Evolutionary conservation across 2,797 vertebrate species (phyloP).

Genomic region (Syngnathus acus): DNA sequence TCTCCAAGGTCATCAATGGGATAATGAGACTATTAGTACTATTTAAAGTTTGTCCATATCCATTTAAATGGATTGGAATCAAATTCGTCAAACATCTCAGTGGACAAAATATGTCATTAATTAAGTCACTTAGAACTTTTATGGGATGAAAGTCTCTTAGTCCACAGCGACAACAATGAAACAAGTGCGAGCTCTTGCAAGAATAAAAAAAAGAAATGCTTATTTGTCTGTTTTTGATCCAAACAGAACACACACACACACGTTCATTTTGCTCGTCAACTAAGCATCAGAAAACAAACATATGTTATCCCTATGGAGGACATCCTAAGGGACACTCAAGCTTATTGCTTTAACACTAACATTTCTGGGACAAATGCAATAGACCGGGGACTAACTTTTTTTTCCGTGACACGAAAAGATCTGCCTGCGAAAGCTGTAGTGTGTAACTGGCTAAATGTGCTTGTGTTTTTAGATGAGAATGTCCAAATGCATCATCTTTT

Average conservation of each 20-base stretch:
- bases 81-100: constrained; percentile 17
- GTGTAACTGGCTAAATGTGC: constrained; percentile 10
- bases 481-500: constrained; percentile 10
- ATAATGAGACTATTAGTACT: constrained; percentile 12
- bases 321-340: constrained; percentile 51
- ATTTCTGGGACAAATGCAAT: constrained; percentile 51
- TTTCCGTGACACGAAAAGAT: constrained; percentile 1
- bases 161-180: constrained; percentile 16
- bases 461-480: neutral
- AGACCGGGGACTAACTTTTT: constrained; percentile 43
- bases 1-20: constrained; percentile 13
- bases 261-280: constrained; percentile 36
- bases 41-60: constrained; percentile 25
- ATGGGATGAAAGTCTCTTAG: constrained; percentile 31
- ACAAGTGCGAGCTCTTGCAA: constrained; percentile 12
- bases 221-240: constrained; percentile 25
- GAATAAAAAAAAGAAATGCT: constrained; percentile 21
- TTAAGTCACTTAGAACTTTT: constrained; percentile 53
- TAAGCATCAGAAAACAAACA: constrained; percentile 56
- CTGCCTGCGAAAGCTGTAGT: neutral
- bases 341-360: constrained; percentile 57
- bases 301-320: constrained; percentile 58
- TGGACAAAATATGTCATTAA: constrained; percentile 31
- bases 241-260: constrained; percentile 19
- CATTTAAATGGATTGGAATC: constrained; percentile 26